Evolutionary conservation across 2,888 invertebrate genomes (phyloP).

Genomic region (Mylabris sibirica): DNA sequence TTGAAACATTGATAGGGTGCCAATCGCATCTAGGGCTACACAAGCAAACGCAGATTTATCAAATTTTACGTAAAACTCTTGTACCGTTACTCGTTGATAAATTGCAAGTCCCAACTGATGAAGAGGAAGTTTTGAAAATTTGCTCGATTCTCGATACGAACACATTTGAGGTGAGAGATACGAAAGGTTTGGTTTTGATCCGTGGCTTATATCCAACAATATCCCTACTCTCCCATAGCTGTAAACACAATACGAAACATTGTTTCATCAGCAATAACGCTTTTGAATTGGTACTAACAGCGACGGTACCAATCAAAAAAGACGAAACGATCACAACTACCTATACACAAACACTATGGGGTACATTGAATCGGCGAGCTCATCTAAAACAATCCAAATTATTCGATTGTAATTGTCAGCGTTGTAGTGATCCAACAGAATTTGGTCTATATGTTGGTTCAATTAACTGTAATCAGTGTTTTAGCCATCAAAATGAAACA

Average conservation of each 20-base stretch:
- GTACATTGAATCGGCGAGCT: slow-evolving; percentile 70
- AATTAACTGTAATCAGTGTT: slow-evolving; percentile 65
- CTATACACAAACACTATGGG: slow-evolving; percentile 74
- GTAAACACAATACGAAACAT: slow-evolving; percentile 75
- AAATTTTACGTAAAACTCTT: slow-evolving; percentile 68
- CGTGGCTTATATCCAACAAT: slow-evolving; percentile 71
- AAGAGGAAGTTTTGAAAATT: slow-evolving; percentile 67
- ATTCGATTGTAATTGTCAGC: slow-evolving; percentile 71
- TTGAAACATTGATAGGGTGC: slow-evolving; percentile 63
- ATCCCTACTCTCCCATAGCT: slow-evolving; percentile 75
- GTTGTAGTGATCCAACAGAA: slow-evolving; percentile 75
- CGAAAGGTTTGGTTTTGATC: slow-evolving; percentile 62
- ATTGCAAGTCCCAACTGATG: slow-evolving; percentile 65
- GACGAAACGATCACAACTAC: slow-evolving; percentile 72
- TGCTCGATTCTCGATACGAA: slow-evolving; percentile 79
- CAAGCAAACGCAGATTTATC: slow-evolving; percentile 67
- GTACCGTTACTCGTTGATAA: slow-evolving; percentile 70
- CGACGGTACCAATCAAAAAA: slow-evolving; percentile 71
- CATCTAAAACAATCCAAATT: slow-evolving; percentile 68
- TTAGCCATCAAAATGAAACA: slow-evolving; percentile 36
- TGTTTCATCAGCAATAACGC: slow-evolving; percentile 68
- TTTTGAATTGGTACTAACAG: slow-evolving; percentile 68
- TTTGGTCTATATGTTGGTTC: slow-evolving; percentile 66
- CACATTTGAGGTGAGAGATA: slow-evolving; percentile 70
- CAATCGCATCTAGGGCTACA: slow-evolving; percentile 71